phyloP scores from a whole-genome alignment of 2,113 vertebrate genomes.

The Morone chrysops region DNA sequence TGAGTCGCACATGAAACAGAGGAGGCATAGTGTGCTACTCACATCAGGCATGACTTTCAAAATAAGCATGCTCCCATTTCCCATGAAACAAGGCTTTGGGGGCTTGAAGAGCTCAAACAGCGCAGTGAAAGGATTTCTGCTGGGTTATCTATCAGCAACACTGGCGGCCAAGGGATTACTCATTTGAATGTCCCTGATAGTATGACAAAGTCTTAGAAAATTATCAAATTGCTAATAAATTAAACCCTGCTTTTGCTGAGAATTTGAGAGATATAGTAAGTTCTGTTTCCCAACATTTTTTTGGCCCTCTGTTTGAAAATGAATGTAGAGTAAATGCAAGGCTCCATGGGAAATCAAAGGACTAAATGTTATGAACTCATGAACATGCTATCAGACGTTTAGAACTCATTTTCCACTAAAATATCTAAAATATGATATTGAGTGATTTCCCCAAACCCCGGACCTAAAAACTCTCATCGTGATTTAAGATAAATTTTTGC shows the following conservation, averaged over 20 bases:
- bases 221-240: slow-evolving; percentile 25
- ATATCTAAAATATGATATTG: slow-evolving; percentile 48
- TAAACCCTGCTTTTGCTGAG: not conserved
- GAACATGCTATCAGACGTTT: slow-evolving; percentile 14
- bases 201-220: slow-evolving; percentile 9
- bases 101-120: slow-evolving; percentile 22
- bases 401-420: slow-evolving; percentile 36
- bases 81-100: slow-evolving; percentile 38
- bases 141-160: slow-evolving; percentile 44
- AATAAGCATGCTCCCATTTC: slow-evolving; percentile 46
- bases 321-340: not conserved
- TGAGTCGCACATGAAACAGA: slow-evolving; percentile 18
- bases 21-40: slow-evolving; percentile 8
- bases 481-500: slow-evolving; percentile 52
- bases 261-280: slow-evolving; percentile 3
- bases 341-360: slow-evolving; percentile 46
- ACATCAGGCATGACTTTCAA: slow-evolving; percentile 33
- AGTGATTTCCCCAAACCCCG: slow-evolving; percentile 38
- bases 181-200: slow-evolving; percentile 41
- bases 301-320: not conserved
- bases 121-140: slow-evolving; percentile 11
- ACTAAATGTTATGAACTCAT: slow-evolving; percentile 33
- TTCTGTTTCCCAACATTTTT: slow-evolving; percentile 22
- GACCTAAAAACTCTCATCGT: slow-evolving; percentile 51
- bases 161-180: slow-evolving; percentile 48